phyloP scores from a whole-genome alignment of 2,888 invertebrate genomes.

The Metacarcinus magister region DNA sequence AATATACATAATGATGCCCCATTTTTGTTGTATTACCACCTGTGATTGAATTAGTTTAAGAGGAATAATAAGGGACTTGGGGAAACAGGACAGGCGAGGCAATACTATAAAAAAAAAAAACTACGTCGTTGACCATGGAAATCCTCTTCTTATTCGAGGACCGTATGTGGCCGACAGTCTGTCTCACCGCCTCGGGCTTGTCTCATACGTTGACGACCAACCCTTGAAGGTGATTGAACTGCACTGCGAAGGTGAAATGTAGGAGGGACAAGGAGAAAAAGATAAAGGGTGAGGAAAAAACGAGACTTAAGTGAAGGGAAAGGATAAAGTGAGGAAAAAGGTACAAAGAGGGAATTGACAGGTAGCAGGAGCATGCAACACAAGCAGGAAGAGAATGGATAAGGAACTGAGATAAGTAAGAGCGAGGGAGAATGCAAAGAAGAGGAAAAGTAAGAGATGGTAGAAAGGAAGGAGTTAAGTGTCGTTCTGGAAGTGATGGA shows the following conservation, averaged over 20 bases:
- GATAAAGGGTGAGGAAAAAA: background rate
- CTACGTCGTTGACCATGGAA: background rate
- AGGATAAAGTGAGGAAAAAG: background rate
- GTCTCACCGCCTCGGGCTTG: background rate
- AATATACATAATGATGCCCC: background rate
- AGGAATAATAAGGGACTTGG: background rate
- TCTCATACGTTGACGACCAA: background rate
- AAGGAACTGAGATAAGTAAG: background rate
- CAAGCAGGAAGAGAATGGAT: background rate
- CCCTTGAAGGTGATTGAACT: background rate
- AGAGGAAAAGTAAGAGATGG: background rate
- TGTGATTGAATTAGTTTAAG: background rate
- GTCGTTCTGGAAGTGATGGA: background rate
- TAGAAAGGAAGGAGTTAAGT: background rate
- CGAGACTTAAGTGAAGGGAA: too few relatives aligned
- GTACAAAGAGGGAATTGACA: background rate
- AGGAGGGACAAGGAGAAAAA: background rate
- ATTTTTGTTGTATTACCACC: background rate
- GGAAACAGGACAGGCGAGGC: background rate
- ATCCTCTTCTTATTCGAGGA: background rate
- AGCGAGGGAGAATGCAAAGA: background rate
- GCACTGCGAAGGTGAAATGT: background rate
- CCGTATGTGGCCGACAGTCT: background rate
- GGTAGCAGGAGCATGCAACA: background rate
- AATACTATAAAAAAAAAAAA: background rate